Evolutionary conservation across 2,888 invertebrate species (phyloP).

Genomic region (Hirtodrosophila alboralis): DNA sequence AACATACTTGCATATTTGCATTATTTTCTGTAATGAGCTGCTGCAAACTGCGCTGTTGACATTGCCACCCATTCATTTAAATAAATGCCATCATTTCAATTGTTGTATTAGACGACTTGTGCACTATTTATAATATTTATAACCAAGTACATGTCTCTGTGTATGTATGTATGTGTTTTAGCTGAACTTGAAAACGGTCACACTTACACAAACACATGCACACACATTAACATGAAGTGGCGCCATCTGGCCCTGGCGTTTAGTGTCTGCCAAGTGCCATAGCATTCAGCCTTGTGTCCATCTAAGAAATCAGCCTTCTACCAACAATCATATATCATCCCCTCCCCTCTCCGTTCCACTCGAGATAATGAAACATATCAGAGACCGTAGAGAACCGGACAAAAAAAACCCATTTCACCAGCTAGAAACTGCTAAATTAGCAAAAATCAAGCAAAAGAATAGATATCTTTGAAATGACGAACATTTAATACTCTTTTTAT

Average conservation of each 20-base stretch:
- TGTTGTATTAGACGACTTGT: conserved; percentile 41
- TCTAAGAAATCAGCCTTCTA: conserved; percentile 38
- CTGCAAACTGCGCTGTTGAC: conserved; percentile 56
- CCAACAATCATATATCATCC: conserved; percentile 15
- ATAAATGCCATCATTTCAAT: conserved; percentile 62
- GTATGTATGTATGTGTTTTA: conserved; percentile 23
- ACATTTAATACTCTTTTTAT: no score
- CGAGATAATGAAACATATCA: conserved; percentile 41
- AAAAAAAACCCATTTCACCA: conserved; percentile 4
- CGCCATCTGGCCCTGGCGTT: conserved; percentile 43
- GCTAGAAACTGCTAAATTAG: no score
- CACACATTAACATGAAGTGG: conserved; percentile 23
- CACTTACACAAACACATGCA: conserved; percentile 13
- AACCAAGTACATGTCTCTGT: conserved; percentile 22
- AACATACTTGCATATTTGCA: conserved; percentile 37
- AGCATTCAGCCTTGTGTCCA: conserved; percentile 38
- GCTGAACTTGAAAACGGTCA: conserved; percentile 50
- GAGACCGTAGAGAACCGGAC: not conserved
- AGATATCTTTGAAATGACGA: no score
- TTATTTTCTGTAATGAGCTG: conserved; percentile 59
- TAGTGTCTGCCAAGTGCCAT: conserved; percentile 28
- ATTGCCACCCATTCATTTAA: conserved; percentile 61
- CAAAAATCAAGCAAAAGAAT: no score
- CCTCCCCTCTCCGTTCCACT: conserved; percentile 22
- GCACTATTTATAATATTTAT: conserved; percentile 44